Base-by-base conservation (phyloP, 2,888 invertebrate species). In the Heliconius sara region DNA sequence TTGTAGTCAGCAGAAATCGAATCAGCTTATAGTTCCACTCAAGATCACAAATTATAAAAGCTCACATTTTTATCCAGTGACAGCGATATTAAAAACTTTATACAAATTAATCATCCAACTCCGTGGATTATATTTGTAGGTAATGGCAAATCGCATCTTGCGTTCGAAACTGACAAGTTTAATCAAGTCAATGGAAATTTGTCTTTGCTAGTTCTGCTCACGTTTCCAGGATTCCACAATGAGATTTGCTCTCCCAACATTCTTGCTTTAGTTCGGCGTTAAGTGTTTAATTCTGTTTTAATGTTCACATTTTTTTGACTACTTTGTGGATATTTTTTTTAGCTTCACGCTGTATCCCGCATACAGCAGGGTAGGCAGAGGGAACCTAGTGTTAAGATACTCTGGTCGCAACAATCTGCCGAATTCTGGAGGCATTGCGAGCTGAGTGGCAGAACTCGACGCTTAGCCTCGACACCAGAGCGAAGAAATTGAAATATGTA, bases 101-200 rank as follows among this genome's bases (percentile, higher is more conserved):
- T 70, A 25, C 16, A 77, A 77, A 30, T 39, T 34, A 67, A 75
- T 82, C 66, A 77, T 75, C 68, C 12, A 73, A 76, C 34, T 76
- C 43, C 76, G 67, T 43, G 52, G 68, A 80, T 77, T 77, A 76
- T 73, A 77, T 68, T 79, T 79, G 77, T 77, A 70, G 80, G 83
- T 84, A 87, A 84, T 84, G 86, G 85, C 88, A 90, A 92, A 92
- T 91, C 91, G 91, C 92, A 93, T 91, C 90, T 85, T 84, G 87
- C 88, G 87, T 88, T 87, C 85, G 84, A 86, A 86, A 85, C 91
- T 91, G 92, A 91, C 91, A 91, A 92, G 89, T 93, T 93, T 93
- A 94, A 93, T 93, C 92, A 93, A 92, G 88, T 90, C 92, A 89
- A 92, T 92, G 91, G 90, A 90, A 93, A 93, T 93, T 92, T 89